Evolutionary conservation across 2,113 vertebrate genomes (phyloP), one percentile per base, ranked within the genome.

Genomic region (Peromyscus polionotus): DNA sequence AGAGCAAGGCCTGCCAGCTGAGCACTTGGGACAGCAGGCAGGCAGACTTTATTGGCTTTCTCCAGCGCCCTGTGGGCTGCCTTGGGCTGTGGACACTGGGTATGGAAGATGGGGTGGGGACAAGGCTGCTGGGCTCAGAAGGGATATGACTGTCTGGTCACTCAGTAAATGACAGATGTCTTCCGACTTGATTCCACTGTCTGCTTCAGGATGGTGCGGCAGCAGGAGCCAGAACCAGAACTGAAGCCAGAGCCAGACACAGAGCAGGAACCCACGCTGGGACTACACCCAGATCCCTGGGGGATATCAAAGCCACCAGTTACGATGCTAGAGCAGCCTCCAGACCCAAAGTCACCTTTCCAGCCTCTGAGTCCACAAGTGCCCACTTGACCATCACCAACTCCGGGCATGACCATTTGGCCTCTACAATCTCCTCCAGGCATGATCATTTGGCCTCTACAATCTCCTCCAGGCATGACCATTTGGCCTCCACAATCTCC

Each of bases 161-260:
- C 51, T 98, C 95, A 98, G 67, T 97, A 97, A 0, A 39, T 97
- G 95, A 97, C 12, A 7, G 97, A 97, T 0, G 77, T 98, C 94
- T 97, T 98, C 73, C 97, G 73, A 84, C 95, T 98, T 39, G 98
- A 97, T 59, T 98, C 97, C 0, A 97, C 91, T 0, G 97, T 98
- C 94, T 96, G 90, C 95, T 95, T 98, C 86, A 98, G 39, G 76
- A 98, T 98, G 83, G 97, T 98, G 12, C 8, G 70, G 16, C 81
- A 63, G 81, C 76, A 13, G 2, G 93, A 96, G 39, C 76, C 3
- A 0, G 91, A 95, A 36, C 90, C 11, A 0, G 93, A 95, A 31
- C 90, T 19, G 4, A 92, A 93, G 57, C 93, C 90, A 45, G 94
- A 91, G 57, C 93, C 83, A 0, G 95, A 95, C 63, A 94, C 95